phyloP scores from a whole-genome alignment of 2,797 vertebrate genomes.

The Acrossocheilus fasciatus region DNA sequence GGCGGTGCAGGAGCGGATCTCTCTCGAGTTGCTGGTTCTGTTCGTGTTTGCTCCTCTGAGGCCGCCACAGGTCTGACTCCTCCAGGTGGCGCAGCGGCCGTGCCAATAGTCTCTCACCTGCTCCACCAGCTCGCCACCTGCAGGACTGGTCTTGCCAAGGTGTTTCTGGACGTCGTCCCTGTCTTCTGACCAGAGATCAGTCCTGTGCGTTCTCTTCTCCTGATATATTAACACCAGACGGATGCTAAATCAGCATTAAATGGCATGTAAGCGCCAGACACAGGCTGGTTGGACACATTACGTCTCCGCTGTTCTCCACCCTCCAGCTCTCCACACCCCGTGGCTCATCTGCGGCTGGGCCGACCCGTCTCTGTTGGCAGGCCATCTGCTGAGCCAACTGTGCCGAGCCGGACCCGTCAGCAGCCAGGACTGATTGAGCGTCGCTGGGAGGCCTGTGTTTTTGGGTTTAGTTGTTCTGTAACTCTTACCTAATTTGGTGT shows the following conservation, averaged over 20 bases:
- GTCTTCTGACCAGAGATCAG: slow-evolving; percentile 18
- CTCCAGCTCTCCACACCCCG: slow-evolving; percentile 17
- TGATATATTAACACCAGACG: slow-evolving; percentile 23
- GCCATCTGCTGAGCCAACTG: slow-evolving; percentile 43
- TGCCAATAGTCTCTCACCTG: slow-evolving; percentile 40
- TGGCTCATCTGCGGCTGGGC: slow-evolving; percentile 38
- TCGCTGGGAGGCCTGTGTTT: neutral
- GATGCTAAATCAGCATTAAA: slow-evolving; percentile 24
- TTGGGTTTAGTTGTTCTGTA: slow-evolving; percentile 40
- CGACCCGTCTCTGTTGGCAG: slow-evolving; percentile 27
- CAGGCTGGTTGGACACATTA: slow-evolving; percentile 5
- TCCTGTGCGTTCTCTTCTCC: neutral
- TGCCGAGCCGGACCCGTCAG: slow-evolving; percentile 24
- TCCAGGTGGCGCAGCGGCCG: slow-evolving; percentile 9
- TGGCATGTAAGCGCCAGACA: neutral
- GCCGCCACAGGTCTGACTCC: neutral
- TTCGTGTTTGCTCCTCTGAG: neutral
- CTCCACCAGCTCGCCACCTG: slow-evolving; percentile 43
- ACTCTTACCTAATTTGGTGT: neutral
- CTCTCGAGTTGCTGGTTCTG: slow-evolving; percentile 12
- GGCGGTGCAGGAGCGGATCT: neutral
- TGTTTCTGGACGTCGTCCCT: neutral
- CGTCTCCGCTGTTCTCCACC: neutral
- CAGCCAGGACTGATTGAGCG: slow-evolving; percentile 17
- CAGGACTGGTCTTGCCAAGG: slow-evolving; percentile 34